Percentiles rank a stretch among this genome's conserved stretches.
Evolutionary conservation across 2,888 invertebrate species (phyloP).

Genomic region (Pristionchus maxplancki): DNA sequence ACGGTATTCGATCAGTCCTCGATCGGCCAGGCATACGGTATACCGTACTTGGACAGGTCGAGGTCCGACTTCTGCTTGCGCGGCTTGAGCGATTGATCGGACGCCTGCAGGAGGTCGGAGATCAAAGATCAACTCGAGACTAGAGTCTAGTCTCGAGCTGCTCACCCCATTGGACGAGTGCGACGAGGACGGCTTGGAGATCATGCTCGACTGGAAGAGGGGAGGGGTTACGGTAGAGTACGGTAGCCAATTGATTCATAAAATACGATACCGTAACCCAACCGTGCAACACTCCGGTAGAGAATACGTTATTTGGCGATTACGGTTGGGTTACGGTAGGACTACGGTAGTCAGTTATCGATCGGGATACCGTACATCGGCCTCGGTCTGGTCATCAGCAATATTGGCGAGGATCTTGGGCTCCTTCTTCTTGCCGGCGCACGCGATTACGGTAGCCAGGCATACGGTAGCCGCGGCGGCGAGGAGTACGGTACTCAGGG

Average conservation of each 20-base stretch:
- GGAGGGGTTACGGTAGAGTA: background rate
- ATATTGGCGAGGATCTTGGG: background rate
- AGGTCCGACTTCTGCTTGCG: background rate
- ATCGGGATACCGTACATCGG: background rate
- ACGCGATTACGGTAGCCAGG: background rate
- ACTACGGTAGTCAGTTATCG: background rate
- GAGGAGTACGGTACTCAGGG: background rate
- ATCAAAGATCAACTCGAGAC: background rate
- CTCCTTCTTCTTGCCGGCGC: slow-evolving; percentile 5
- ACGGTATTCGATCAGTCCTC: background rate
- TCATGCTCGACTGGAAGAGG: background rate
- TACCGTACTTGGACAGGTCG: background rate
- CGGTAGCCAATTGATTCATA: too few species aligned
- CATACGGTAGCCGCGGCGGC: background rate
- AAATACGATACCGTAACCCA: too few species aligned
- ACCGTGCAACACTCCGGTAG: too few species aligned
- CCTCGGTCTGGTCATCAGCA: background rate
- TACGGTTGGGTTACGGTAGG: background rate
- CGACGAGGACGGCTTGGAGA: background rate
- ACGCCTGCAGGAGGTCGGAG: slow-evolving; percentile 2
- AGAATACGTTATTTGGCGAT: background rate
- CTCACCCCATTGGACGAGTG: background rate
- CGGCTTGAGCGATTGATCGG: background rate
- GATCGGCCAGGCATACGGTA: background rate
- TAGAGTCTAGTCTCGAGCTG: background rate